A percentile compares a stretch with the other conserved stretches of the same genome.
These are phyloP conservation scores for Oikopleura dioica DNA, from an alignment of 23 tunicate species.

Conservation along the genomic window DNA sequence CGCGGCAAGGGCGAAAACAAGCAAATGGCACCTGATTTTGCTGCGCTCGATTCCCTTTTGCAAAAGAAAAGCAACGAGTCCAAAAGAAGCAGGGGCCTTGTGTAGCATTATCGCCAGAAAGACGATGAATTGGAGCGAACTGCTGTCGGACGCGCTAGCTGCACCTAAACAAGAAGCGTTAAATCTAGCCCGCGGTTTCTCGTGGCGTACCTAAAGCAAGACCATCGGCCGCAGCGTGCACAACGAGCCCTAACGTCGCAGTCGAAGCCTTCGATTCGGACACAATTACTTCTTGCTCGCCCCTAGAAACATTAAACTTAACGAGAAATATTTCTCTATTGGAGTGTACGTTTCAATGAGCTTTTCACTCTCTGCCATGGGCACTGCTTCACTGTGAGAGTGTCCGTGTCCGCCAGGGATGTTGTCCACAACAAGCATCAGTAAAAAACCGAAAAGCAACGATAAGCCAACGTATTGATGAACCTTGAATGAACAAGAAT, in stretches of 20 bases:
- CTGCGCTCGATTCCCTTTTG: slow-evolving; percentile 56
- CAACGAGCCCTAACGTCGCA: slow-evolving; percentile 74
- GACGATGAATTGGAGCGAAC: slow-evolving; percentile 64
- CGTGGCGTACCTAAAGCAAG: too few species aligned
- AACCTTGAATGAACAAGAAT: too few species aligned
- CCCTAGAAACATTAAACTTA: not conserved
- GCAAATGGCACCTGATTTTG: slow-evolving; percentile 36
- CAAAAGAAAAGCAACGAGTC: slow-evolving; percentile 59
- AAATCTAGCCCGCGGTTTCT: too few species aligned
- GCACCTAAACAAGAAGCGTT: slow-evolving; percentile 70
- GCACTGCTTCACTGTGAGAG: slow-evolving; percentile 14
- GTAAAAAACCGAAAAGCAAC: slow-evolving; percentile 66
- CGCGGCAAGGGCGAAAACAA: slow-evolving; percentile 69
- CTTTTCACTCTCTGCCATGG: not conserved
- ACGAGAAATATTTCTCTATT: not conserved
- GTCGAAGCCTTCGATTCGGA: slow-evolving; percentile 47
- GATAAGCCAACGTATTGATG: slow-evolving; percentile 60
- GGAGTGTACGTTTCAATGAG: not conserved
- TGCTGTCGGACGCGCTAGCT: slow-evolving; percentile 56
- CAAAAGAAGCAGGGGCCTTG: slow-evolving; percentile 97
- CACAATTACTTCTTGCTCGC: slow-evolving; percentile 6
- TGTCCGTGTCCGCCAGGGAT: slow-evolving; percentile 48
- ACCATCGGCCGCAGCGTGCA: slow-evolving; percentile 98
- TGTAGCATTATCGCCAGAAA: slow-evolving; percentile 94
- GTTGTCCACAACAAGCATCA: slow-evolving; percentile 85